Evolutionary conservation across 2,113 vertebrate genomes (phyloP).

Genomic region (Syngnathus scovelli): DNA sequence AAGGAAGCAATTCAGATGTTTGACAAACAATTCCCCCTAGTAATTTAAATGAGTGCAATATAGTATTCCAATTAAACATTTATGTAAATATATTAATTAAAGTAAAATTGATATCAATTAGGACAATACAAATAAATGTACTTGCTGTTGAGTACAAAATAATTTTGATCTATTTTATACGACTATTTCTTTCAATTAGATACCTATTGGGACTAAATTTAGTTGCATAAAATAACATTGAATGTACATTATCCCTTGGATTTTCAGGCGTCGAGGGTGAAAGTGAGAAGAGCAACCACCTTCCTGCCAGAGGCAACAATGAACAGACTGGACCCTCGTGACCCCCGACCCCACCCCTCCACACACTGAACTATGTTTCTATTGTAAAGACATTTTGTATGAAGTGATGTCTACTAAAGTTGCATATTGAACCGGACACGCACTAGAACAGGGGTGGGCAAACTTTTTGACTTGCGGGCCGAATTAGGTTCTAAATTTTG

Average conservation of each 20-base stretch:
- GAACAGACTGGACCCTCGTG: constrained; percentile 4
- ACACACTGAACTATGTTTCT: not conserved
- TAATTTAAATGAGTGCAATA: not conserved
- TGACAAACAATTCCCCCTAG: not conserved
- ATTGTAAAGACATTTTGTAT: not conserved
- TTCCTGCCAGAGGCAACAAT: constrained; percentile 15
- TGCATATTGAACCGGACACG: too few species aligned
- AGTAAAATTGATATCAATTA: too few species aligned
- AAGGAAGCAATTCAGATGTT: not conserved
- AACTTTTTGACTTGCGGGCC: too few species aligned
- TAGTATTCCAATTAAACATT: not conserved
- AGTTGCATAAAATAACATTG: too few species aligned
- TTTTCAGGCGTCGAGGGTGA: not conserved
- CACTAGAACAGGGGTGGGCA: too few species aligned
- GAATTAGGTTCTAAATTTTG: too few species aligned
- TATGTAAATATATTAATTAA: not conserved
- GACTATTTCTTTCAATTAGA: too few species aligned
- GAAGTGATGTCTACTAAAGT: not conserved
- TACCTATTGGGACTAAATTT: too few species aligned
- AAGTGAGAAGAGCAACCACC: constrained; percentile 3
- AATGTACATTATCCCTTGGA: too few species aligned
- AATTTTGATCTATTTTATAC: too few species aligned
- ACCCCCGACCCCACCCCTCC: not conserved
- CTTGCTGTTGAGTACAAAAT: too few species aligned
- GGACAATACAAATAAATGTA: too few species aligned